Conservation (phyloP, 2,797 vertebrate genomes). For the Poliocrania exsul region DNA sequence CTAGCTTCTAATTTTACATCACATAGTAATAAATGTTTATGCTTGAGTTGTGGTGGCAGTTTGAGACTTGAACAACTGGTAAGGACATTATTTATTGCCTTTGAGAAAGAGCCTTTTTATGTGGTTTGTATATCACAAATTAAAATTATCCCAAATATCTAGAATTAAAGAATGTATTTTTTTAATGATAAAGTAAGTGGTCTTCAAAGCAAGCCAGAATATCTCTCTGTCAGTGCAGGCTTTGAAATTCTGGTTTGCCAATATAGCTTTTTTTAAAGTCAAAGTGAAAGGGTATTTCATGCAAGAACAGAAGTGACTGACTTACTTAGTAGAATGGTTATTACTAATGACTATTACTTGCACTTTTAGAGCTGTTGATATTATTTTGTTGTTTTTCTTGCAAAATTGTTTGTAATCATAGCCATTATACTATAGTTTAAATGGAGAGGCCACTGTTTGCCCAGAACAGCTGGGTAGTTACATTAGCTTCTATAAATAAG, state of each 20-base stretch:
- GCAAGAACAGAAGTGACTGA: neutral
- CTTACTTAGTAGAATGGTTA: neutral
- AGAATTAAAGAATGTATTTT: neutral
- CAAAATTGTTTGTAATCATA: constrained; percentile 8
- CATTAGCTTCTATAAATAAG: constrained; percentile 43
- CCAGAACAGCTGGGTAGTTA: neutral
- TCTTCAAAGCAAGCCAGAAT: neutral
- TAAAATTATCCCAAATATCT: neutral
- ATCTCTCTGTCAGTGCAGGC: neutral
- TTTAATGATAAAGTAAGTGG: neutral
- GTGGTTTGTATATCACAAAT: neutral
- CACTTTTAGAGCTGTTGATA: neutral
- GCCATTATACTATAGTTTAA: neutral
- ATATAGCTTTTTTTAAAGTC: neutral
- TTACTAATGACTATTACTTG: neutral
- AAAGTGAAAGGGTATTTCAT: neutral
- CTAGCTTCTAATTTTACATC: constrained; percentile 1
- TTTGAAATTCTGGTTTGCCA: neutral
- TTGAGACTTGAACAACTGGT: neutral
- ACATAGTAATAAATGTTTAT: neutral
- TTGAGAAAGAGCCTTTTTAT: neutral
- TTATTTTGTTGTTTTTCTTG: neutral
- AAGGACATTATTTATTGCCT: neutral
- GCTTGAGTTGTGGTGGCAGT: neutral
- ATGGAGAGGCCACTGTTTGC: neutral